phyloP scores from a whole-genome alignment of 2,797 vertebrate species.

The Microctenopoma lineatum region DNA sequence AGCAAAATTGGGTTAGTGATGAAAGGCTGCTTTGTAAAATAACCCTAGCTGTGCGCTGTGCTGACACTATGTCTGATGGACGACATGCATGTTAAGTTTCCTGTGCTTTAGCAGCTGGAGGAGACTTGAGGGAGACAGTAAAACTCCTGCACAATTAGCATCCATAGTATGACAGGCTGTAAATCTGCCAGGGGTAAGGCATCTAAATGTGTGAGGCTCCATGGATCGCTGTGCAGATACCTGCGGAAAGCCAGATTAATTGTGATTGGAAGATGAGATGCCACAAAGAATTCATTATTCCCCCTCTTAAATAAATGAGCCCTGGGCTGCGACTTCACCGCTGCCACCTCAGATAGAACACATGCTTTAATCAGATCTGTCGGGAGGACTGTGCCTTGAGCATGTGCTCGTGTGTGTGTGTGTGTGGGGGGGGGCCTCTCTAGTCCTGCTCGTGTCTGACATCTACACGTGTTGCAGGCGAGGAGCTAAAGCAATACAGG shows the following conservation, averaged over 20 bases:
- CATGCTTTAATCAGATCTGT: conserved; percentile 63
- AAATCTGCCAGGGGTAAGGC: conserved; percentile 35
- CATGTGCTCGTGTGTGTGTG: conserved; percentile 9
- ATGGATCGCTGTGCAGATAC: conserved; percentile 55
- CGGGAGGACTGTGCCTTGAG: conserved; percentile 18
- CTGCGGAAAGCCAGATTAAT: conserved; percentile 74
- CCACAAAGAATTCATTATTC: conserved; percentile 80
- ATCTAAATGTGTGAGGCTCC: conserved; percentile 23
- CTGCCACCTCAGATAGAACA: conserved; percentile 64
- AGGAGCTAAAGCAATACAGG: conserved; percentile 14
- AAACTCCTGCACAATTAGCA: conserved; percentile 54
- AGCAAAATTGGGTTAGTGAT: conserved; percentile 6
- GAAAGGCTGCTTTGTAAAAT: conserved; percentile 17
- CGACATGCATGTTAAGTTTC: conserved; percentile 18
- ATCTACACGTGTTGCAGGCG: neutral
- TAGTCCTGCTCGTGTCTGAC: conserved; percentile 17
- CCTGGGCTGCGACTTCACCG: conserved; percentile 63
- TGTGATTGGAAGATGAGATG: conserved; percentile 76
- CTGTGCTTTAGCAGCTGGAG: conserved; percentile 17
- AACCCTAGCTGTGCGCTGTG: neutral
- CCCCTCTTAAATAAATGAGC: conserved; percentile 73
- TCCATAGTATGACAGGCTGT: conserved; percentile 22
- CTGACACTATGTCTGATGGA: conserved; percentile 22
- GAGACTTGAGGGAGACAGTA: conserved; percentile 28
- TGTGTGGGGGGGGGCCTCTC: conserved; percentile 7